phyloP scores from a whole-genome alignment of 1,140 invertebrate genomes.

The Drosophila melanogaster region DNA sequence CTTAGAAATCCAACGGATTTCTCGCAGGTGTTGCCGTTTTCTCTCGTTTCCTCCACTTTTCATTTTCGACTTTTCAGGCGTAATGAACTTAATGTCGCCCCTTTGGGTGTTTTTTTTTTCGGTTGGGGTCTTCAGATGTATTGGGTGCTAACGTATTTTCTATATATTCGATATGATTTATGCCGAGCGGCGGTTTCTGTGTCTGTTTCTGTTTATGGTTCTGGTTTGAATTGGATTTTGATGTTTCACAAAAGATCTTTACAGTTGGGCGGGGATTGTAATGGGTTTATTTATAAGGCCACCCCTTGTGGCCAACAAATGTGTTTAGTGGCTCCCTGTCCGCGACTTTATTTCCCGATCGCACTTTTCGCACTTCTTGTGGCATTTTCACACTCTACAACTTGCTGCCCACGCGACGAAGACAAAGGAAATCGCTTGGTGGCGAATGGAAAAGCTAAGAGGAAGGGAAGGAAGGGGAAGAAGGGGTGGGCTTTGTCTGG shows the following conservation, averaged over 20 bases:
- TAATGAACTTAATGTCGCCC: slow-evolving; percentile 75
- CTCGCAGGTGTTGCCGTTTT: slow-evolving; percentile 42
- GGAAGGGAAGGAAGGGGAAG: not conserved
- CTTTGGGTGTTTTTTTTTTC: slow-evolving; percentile 15
- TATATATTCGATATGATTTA: slow-evolving; percentile 68
- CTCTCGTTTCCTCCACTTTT: slow-evolving; percentile 18
- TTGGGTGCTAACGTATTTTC: slow-evolving; percentile 40
- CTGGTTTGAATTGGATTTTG: slow-evolving; percentile 71
- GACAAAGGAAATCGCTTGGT: slow-evolving; percentile 24
- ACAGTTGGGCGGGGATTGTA: slow-evolving; percentile 36
- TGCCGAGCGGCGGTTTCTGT: slow-evolving; percentile 44
- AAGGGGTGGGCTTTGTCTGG: slow-evolving; percentile 59
- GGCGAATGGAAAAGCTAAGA: not conserved
- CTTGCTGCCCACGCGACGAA: slow-evolving; percentile 33
- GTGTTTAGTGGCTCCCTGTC: slow-evolving; percentile 7
- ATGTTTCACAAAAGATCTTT: slow-evolving; percentile 53
- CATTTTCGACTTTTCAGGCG: slow-evolving; percentile 50
- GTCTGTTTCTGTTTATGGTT: slow-evolving; percentile 21
- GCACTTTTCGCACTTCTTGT: slow-evolving; percentile 38
- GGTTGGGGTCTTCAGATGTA: slow-evolving; percentile 14
- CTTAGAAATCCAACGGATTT: slow-evolving; percentile 43
- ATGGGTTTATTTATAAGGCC: slow-evolving; percentile 27
- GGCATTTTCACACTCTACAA: slow-evolving; percentile 37
- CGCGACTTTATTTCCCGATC: not conserved
- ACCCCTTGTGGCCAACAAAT: slow-evolving; percentile 12